phyloP scores from a whole-genome alignment of 2,797 vertebrate genomes.

The Anolis apletophallus region DNA sequence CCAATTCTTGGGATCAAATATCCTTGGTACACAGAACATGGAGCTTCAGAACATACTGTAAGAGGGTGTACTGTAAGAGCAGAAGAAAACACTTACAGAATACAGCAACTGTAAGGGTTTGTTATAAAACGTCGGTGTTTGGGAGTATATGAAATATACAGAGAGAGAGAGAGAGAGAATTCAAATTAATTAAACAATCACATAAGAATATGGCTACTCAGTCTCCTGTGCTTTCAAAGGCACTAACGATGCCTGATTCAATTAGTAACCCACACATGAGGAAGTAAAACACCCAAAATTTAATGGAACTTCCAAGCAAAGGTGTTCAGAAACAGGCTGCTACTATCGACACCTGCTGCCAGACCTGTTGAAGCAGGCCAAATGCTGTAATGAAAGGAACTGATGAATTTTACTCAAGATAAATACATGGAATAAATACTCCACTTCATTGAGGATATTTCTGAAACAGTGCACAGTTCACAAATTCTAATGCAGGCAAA shows the following conservation, averaged over 20 bases:
- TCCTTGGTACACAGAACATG: not conserved
- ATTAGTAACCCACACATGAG: not conserved
- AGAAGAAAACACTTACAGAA: not conserved
- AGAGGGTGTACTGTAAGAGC: not conserved
- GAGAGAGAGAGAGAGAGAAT: not conserved
- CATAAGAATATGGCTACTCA: constrained; percentile 3
- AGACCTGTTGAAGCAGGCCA: not conserved
- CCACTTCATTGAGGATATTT: not conserved
- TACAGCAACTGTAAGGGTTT: not conserved
- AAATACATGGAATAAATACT: not conserved
- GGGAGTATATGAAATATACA: not conserved
- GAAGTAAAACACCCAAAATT: not conserved
- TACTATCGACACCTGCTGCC: not conserved
- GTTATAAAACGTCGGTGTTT: not conserved
- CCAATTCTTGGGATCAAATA: not conserved
- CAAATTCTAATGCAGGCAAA: not conserved
- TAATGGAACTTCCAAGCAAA: not conserved
- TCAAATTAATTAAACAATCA: accelerated
- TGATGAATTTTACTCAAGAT: not conserved
- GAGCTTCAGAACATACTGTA: not conserved
- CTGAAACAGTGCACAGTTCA: not conserved
- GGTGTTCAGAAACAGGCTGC: not conserved
- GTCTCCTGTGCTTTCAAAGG: not conserved
- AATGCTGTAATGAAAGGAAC: not conserved
- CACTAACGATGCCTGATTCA: not conserved